These are phyloP conservation scores for Caenorhabditis remanei DNA, from an alignment of 1,140 invertebrate species.

Conservation along the genomic window DNA sequence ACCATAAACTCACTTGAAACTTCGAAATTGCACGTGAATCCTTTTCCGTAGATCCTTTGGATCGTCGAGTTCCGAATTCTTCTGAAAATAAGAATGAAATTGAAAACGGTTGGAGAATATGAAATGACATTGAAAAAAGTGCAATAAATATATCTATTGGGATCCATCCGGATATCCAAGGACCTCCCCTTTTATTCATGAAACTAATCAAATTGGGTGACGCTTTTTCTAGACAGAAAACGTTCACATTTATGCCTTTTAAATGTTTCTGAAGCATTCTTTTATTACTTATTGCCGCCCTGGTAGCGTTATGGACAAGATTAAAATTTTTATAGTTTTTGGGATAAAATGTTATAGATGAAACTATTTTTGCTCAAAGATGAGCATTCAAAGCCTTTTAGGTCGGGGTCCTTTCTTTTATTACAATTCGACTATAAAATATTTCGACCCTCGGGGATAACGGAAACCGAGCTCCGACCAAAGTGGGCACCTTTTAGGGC, in stretches of 20 bases:
- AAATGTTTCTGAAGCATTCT: background rate
- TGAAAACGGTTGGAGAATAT: background rate
- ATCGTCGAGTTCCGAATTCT: background rate
- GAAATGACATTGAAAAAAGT: background rate
- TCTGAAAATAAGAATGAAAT: background rate
- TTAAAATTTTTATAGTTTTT: too few relatives aligned
- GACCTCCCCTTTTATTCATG: conserved; percentile 1
- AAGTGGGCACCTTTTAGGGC: too few relatives aligned
- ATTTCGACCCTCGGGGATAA: too few relatives aligned
- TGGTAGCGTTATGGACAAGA: too few relatives aligned
- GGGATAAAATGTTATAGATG: too few relatives aligned
- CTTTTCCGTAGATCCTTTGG: conserved; percentile 1
- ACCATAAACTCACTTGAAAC: conserved; percentile 21
- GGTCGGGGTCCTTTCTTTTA: too few relatives aligned
- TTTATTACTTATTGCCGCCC: background rate
- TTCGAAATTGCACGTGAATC: conserved; percentile 26
- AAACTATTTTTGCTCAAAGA: too few relatives aligned
- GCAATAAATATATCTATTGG: background rate
- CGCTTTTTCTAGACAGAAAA: background rate
- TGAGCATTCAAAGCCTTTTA: too few relatives aligned
- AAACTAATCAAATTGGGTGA: background rate
- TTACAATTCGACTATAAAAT: too few relatives aligned
- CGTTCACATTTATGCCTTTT: background rate
- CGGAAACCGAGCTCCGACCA: too few relatives aligned
- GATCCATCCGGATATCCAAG: too few relatives aligned